Evolutionary conservation across 2,888 invertebrate species (phyloP), one percentile per base, ranked within the genome.

Genomic region (Napeogenes inachia): DNA sequence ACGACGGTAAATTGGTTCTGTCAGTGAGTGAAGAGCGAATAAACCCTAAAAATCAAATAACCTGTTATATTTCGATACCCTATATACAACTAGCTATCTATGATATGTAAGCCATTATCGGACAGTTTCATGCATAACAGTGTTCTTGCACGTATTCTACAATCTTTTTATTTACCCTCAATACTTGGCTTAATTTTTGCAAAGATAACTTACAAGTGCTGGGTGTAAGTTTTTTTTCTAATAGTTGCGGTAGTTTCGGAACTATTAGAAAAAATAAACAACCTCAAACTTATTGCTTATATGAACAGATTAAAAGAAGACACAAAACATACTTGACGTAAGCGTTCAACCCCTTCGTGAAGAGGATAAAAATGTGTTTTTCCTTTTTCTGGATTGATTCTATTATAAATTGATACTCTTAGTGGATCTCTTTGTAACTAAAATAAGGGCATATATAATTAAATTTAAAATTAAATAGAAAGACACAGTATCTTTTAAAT

Each of bases 11-110:
- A 90, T 82, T 6, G 87, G 77, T 32, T 90, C 86, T 0, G 80
- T 70, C 42, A 91, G 87, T 0, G 86, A 84, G 71, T 92, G 91
- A 64, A 91, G 89, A 0, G 92, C 92, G 68, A 91, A 92, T 0
- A 91, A 71, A 54, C 91, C 92, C 78, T 89, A 73, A 3, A 70
- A 73, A 5, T 33, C 54, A 47, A 30, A 8, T 12, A 45, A 38
- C 10, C 21, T 38, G 3, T 10, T 6, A 42, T 12, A 42, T 42
- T 3, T 12, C 42, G 8, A 10, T 10, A 10, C 12, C 5, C 10
- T 42, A 10, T 42, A 42, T 10, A 42, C 1, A 21, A 21, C 21
- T 21, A 21, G 21, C 1, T 2, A 10, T 10, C 5, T 10, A 3
- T 42, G 5, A 10, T n/a, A 13, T 13, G 21, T 30, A 13, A 13